Conservation (phyloP, 2,888 invertebrate species). For the Idaea dimidiata region DNA sequence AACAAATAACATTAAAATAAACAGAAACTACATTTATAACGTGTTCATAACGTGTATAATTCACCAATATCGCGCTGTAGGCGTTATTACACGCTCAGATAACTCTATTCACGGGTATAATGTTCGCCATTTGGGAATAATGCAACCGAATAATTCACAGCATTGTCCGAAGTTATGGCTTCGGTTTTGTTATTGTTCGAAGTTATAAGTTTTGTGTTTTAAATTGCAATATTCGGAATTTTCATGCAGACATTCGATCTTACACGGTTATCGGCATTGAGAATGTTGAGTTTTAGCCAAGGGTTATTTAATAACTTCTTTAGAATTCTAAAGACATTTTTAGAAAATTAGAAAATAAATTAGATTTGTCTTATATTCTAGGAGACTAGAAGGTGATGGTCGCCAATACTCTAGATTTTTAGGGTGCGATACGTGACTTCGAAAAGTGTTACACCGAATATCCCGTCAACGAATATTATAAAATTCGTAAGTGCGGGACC, state of each 20-base stretch:
- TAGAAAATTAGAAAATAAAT: too few species aligned
- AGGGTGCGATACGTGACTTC: too few species aligned
- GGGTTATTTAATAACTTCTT: too few species aligned
- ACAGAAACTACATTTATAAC: neutral
- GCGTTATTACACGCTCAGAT: neutral
- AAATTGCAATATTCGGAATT: neutral
- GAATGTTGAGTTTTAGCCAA: too few species aligned
- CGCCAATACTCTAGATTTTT: too few species aligned
- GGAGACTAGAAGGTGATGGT: too few species aligned
- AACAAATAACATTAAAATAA: neutral
- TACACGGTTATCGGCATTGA: too few species aligned
- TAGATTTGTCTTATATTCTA: too few species aligned
- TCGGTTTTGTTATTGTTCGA: neutral
- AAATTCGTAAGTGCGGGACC: too few species aligned
- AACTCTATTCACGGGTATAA: neutral
- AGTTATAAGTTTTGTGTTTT: neutral
- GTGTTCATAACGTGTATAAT: neutral
- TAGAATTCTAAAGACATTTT: too few species aligned
- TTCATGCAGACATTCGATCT: neutral
- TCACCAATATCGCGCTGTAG: neutral
- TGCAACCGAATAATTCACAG: neutral
- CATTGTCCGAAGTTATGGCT: neutral
- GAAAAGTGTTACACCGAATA: too few species aligned
- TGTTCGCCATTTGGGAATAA: neutral
- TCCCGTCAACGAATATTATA: too few species aligned